A percentile compares a stretch with the other conserved stretches of the same genome.
Evolutionary conservation across 2,797 vertebrate genomes (phyloP).

Genomic region (Pangasius krempfi): DNA sequence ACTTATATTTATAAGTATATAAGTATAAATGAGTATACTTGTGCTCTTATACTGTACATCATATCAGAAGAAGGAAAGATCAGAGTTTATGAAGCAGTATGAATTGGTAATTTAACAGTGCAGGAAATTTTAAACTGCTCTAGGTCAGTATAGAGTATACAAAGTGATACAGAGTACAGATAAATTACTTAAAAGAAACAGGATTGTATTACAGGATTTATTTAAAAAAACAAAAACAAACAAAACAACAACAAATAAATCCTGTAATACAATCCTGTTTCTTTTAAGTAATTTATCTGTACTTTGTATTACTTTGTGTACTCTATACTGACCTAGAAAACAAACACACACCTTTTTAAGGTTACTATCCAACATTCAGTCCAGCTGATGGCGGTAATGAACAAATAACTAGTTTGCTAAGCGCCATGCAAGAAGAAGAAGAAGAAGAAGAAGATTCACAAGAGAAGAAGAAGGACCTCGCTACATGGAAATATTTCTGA

Average conservation of each 20-base stretch:
- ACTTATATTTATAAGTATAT: too few species aligned
- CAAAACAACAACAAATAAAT: background rate
- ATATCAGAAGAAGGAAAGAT: too few species aligned
- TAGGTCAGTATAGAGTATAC: background rate
- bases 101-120: too few species aligned
- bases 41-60: too few species aligned
- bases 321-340: background rate
- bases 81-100: too few species aligned
- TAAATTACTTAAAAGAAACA: background rate
- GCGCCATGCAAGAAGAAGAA: background rate
- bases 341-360: too few species aligned
- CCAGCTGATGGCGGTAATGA: background rate
- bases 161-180: background rate
- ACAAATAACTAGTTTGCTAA: background rate
- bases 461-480: background rate
- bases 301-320: background rate
- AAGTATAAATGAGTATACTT: too few species aligned
- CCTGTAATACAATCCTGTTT: background rate
- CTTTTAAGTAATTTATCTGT: background rate
- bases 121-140: background rate
- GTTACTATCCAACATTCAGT: background rate
- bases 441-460: background rate
- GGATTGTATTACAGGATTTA: background rate
- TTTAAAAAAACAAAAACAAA: too few species aligned
- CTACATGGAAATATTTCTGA: background rate